Base-by-base conservation (phyloP, 2,888 invertebrate species). In the Mesorhabditis belari region DNA sequence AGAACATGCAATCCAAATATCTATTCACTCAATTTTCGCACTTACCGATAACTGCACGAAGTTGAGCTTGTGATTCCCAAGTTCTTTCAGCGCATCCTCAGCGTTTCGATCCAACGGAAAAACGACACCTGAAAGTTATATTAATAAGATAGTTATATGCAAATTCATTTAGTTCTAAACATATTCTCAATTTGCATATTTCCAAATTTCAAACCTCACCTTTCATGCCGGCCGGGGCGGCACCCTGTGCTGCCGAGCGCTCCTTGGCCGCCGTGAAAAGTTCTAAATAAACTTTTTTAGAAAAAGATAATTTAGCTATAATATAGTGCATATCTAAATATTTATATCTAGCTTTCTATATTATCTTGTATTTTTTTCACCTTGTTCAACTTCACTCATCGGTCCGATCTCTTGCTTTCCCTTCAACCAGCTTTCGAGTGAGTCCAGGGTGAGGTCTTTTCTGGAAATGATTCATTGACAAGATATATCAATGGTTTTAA, bases 101-200 rank as follows among this genome's bases (percentile, higher is more conserved):
- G 91, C 91, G 62, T 88, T 87, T 58, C 89, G 87, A 0, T 90
- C 88, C 49, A 95, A 86, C 21, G 96, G 96, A 82, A 96, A 87
- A 0, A 88, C 87, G 12, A 98, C 88, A 6, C 94, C 94, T 59
- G 90, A 88, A 76, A 75, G 84, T 82, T 82, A 71, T 74, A 44
- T 90, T 90, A 87, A 85, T 87, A 80, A 95, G 95, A 71, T 96
- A 86, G 83, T 96, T 96, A 35, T 35, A 35, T n/a, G 44, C 12
- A 35, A n/a, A 35, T 35, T 35, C 44, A 35, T 6, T n/a, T n/a
- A n/a, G n/a, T n/a, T 81, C 91, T 89, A 76, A 90, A 87, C 68
- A 87, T 85, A 66, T 89, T 89, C 66, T 86, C 6, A 35, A 35
- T n/a, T 35, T 17, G n/a, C n/a, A 35, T 35, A 17, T 35, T 1